Evolutionary conservation across 2,113 vertebrate species (phyloP), one percentile per base, ranked within the genome.

Genomic region (Glaucomys volans): DNA sequence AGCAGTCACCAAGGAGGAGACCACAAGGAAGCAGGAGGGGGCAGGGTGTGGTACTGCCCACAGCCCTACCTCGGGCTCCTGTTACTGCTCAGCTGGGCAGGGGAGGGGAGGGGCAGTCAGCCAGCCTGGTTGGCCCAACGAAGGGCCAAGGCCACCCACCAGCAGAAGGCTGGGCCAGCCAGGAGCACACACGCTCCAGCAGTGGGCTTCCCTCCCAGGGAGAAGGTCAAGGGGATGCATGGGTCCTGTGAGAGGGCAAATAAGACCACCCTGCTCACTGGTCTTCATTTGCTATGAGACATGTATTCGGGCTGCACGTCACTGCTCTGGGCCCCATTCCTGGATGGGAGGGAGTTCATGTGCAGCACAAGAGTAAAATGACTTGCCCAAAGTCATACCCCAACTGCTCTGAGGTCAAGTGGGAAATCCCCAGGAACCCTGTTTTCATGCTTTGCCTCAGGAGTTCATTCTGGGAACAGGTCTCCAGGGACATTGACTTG

Each of bases 1-100:
- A 93, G 95, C 89, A 87, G 62, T 81, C 94, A 90, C 90, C 93
- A 89, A 93, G 84, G 87, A 97, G 71, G 87, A 94, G 81, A 50
- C 83, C 96, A 97, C 72, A 83, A 40, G 76, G 74, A 95, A 95
- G 90, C 72, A 64, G 35, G 54, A 64, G 66, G 37, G 52, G 42
- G 83, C 40, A 47, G 81, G 90, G 62, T 50, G 37, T 8, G 1
- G 66, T 80, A 40, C 64, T 52, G 84, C 92, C 92, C 0, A 44
- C 82, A 96, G 96, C 97, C 37, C 69, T 79, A 54, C 79, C 90
- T 50, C 0, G 4, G 54, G 77, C 90, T 40, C 17, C 90, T n/a
- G 67, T 54, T 82, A 91, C 77, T 86, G 94, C 64, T 89, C 74
- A 69, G 75, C 82, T 75, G 37, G 83, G 37, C 72, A 57, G 59